Evolutionary conservation across 2,113 vertebrate genomes (phyloP).

Genomic region (Misgurnus mizolepis): DNA sequence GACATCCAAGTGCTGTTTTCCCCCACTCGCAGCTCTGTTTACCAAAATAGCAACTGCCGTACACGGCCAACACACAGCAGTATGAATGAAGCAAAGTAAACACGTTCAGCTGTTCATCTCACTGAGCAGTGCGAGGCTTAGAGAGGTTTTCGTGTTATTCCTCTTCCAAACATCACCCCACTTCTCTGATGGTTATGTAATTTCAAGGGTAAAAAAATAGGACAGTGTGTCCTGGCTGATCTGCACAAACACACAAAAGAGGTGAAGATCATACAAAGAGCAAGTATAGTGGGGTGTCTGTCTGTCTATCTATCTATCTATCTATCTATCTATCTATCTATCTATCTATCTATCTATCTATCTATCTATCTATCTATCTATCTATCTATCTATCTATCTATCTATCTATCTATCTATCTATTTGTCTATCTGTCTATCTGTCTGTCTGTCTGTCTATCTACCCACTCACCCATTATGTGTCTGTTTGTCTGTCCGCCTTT

Average conservation of each 20-base stretch:
- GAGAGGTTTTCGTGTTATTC: slow-evolving; percentile 14
- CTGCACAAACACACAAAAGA: slow-evolving; percentile 12
- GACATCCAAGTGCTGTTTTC: slow-evolving; percentile 26
- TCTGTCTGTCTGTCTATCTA: too few species aligned
- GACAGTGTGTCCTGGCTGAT: slow-evolving; percentile 41
- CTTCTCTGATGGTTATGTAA: slow-evolving; percentile 49
- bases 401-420: too few species aligned
- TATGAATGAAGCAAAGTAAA: slow-evolving; percentile 42
- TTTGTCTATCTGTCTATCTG: too few species aligned
- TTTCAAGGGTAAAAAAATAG: slow-evolving; percentile 51
- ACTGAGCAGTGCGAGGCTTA: slow-evolving; percentile 3
- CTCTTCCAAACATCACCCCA: slow-evolving; percentile 3
- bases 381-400: too few species aligned
- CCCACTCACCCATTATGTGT: too few species aligned
- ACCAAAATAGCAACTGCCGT: slow-evolving; percentile 41
- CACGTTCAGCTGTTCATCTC: slow-evolving; percentile 35
- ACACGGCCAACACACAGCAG: neutral
- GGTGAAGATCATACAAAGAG: slow-evolving; percentile 4
- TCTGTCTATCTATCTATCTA: neutral
- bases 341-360: too few species aligned
- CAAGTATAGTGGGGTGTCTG: neutral
- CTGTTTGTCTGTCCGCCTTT: too few species aligned
- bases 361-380: too few species aligned
- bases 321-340: too few species aligned
- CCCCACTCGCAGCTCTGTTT: slow-evolving; percentile 22